Percentiles rank a stretch among this genome's conserved stretches.
These are phyloP conservation scores for Oscheius sp. DNA, from an alignment of 2,888 invertebrate genomes.

Conservation along the genomic window DNA sequence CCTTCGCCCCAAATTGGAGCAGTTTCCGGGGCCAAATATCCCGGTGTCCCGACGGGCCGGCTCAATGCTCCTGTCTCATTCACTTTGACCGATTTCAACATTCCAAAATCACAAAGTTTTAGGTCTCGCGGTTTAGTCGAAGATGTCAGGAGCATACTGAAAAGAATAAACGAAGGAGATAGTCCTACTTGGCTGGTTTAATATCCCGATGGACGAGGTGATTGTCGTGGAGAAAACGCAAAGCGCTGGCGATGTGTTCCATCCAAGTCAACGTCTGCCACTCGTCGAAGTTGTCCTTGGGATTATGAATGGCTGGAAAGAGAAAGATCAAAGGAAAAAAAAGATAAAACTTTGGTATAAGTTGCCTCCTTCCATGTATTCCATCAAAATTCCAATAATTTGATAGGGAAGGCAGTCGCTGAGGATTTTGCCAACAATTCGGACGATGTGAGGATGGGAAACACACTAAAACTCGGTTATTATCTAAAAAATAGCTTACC, in stretches of 20 bases:
- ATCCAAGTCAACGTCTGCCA: constrained; percentile 1
- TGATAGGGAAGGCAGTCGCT: not conserved
- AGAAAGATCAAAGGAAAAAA: too few species aligned
- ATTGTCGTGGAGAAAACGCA: not conserved
- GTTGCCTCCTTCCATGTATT: constrained; percentile 10
- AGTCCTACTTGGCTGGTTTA: constrained; percentile 11
- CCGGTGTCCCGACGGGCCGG: not conserved
- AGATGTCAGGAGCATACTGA: constrained; percentile 14
- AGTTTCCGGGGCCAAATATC: constrained; percentile 6
- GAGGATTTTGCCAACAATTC: constrained; percentile 2
- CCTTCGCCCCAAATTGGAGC: not conserved
- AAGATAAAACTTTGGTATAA: not conserved
- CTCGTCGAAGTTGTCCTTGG: not conserved
- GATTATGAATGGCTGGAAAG: constrained; percentile 1
- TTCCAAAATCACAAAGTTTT: constrained; percentile 13
- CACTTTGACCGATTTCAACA: constrained; percentile 1
- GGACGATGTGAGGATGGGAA: constrained; percentile 1
- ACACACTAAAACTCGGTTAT: not conserved
- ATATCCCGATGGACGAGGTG: constrained; percentile 20
- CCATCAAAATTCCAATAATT: not conserved
- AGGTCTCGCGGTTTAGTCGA: not conserved
- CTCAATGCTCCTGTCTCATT: not conserved
- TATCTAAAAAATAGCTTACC: not conserved
- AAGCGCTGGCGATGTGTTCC: constrained; percentile 4
- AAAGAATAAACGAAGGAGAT: too few species aligned